Evolutionary conservation across 2,797 vertebrate genomes (phyloP).

Genomic region (Gambusia yucatana): DNA sequence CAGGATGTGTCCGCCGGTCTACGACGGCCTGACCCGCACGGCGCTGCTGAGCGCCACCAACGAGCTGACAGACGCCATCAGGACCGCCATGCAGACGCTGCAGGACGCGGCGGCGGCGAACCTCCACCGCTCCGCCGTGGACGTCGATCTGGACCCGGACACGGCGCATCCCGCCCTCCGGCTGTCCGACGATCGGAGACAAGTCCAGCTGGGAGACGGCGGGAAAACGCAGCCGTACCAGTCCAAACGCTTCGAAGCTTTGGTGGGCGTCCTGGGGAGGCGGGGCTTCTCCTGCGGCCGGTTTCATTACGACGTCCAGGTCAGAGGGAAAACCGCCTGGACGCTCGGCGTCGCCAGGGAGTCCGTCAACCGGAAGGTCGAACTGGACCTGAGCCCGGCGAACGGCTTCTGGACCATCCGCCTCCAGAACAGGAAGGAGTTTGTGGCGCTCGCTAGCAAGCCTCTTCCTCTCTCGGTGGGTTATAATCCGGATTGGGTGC

Average conservation of each 20-base stretch:
- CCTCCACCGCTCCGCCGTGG: neutral
- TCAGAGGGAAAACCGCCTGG: slow-evolving; percentile 15
- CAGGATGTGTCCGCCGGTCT: neutral
- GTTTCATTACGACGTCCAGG: slow-evolving; percentile 25
- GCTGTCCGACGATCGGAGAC: slow-evolving; percentile 26
- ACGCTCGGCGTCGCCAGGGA: slow-evolving; percentile 5
- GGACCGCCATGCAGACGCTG: neutral
- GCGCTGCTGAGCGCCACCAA: neutral
- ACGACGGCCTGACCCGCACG: neutral
- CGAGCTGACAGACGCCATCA: neutral
- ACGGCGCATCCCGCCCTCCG: slow-evolving; percentile 23
- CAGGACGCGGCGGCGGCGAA: neutral
- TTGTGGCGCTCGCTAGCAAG: neutral
- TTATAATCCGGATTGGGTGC: neutral
- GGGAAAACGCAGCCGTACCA: neutral
- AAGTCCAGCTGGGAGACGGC: neutral
- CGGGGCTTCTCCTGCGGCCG: slow-evolving; percentile 20
- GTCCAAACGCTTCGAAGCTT: neutral
- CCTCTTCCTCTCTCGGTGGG: neutral
- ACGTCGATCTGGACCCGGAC: slow-evolving; percentile 19
- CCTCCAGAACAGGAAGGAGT: neutral
- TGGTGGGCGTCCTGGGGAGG: neutral
- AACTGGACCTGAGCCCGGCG: neutral
- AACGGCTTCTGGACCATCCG: slow-evolving; percentile 11
- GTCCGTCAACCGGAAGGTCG: neutral